Conservation (phyloP, 2,113 vertebrate genomes). For the Phalacrocorax brasilianus region DNA sequence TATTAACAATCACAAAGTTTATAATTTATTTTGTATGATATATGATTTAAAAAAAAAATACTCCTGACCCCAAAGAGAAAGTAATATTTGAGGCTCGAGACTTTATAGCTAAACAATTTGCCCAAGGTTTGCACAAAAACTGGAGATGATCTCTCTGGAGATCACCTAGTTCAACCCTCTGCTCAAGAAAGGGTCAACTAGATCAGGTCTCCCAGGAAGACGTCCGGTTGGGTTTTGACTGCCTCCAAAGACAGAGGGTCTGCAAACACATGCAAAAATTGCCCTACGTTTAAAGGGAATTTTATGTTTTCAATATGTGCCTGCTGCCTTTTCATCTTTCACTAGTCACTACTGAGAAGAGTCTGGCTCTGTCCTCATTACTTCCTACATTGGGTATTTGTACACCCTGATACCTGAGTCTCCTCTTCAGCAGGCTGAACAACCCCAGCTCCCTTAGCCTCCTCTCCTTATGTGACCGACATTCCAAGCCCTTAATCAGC, state of each 20-base stretch:
- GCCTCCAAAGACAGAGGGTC: neutral
- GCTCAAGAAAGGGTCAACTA: neutral
- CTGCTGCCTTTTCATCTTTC: neutral
- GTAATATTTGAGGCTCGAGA: neutral
- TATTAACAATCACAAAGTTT: neutral
- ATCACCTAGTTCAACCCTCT: neutral
- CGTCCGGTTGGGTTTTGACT: neutral
- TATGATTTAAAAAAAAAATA: neutral
- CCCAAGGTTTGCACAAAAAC: neutral
- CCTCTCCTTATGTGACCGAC: neutral
- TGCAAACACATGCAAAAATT: neutral
- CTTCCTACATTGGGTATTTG: neutral
- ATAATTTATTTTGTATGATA: neutral
- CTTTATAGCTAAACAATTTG: neutral
- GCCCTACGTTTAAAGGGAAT: neutral
- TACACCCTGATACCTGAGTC: no score
- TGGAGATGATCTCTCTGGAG: neutral
- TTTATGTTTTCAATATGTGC: neutral
- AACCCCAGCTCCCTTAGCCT: no score
- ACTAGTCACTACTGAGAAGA: neutral
- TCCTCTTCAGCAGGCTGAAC: no score
- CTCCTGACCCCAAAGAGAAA: neutral
- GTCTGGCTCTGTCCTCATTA: neutral
- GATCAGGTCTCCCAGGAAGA: neutral
- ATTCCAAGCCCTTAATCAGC: neutral